Base-by-base conservation (phyloP, 2,113 vertebrate species). In the Hemichromis elongatus region DNA sequence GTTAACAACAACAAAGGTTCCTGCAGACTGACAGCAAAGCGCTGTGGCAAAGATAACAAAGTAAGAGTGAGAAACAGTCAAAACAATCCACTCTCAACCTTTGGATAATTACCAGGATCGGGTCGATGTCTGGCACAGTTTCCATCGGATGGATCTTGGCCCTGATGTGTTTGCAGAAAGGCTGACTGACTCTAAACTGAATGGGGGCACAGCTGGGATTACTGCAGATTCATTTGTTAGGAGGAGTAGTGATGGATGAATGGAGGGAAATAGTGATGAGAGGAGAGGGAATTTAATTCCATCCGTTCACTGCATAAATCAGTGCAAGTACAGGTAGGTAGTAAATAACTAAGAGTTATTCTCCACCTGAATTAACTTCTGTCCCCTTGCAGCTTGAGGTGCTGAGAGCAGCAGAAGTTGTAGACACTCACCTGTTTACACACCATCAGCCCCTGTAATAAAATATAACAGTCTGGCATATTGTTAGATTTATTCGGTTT, bases 311-410 rank as follows among this genome's bases (percentile, higher is more conserved):
- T 70, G 54, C 56, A 80, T 92, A 54, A 80, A 90, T 89, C 78
- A 63, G 13, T 50, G 79, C 35, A 16, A 85, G 57, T 21, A 9
- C 50, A 75, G 55, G 75, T 55, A 19, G 82, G 77, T 61, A 26
- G 77, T 92, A 87, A 92, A 91, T 86, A 78, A 91, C 86, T 56
- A 54, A 82, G 26, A 73, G 9, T 55, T 21, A 10, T 53, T 81
- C 21, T 84, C 59, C 28, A 21, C n/a, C 45, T 89, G 80, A 91
- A 75, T 83, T 87, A 86, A 53, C n/a, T 53, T 66, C 37, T 30
- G 47, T 80, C 83, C 21, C 26, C 28, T 86, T 40, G 40, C 70
- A 55, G n/a, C 53, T 83, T 52, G 56, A 56, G 73, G 9, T 84
- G 70, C 77, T 68, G 78, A 88, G 35, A 19, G 40, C 35, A 79